phyloP scores from a whole-genome alignment of 1,140 invertebrate species.

The Monochamus saltuarius region DNA sequence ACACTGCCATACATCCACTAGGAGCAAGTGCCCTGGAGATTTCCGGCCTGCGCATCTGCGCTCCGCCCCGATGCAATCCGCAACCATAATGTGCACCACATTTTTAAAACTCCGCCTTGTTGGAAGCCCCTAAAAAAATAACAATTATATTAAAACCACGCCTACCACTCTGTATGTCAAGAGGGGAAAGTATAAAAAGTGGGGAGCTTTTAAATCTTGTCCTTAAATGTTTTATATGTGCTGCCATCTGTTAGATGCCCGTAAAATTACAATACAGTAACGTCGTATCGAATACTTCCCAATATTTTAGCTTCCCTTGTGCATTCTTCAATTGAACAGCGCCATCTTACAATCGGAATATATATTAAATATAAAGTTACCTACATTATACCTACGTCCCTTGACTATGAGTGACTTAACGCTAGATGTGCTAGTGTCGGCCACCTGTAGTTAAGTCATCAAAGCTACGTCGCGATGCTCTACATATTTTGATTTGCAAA shows the following conservation, averaged over 20 bases:
- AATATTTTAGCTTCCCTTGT: too few species aligned
- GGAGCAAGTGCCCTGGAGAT: conserved; percentile 1
- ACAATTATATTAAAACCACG: conserved; percentile 16
- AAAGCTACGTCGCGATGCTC: too few species aligned
- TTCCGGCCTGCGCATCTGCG: conserved; percentile 5
- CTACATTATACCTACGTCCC: too few species aligned
- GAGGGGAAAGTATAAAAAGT: conserved; percentile 13
- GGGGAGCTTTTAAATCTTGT: conserved; percentile 1
- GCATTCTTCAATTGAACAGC: too few species aligned
- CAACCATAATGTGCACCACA: conserved; percentile 7
- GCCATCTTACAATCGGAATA: too few species aligned
- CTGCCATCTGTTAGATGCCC: neutral
- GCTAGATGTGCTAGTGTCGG: too few species aligned
- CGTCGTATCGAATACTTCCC: too few species aligned
- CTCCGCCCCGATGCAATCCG: conserved; percentile 11
- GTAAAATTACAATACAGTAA: conserved; percentile 3
- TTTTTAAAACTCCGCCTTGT: conserved; percentile 20
- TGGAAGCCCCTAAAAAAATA: conserved; percentile 19
- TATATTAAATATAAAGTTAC: too few species aligned
- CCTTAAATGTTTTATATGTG: neutral
- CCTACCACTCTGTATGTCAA: conserved; percentile 2
- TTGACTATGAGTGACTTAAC: too few species aligned
- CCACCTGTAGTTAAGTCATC: too few species aligned
- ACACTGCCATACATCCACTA: too few species aligned
- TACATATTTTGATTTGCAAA: too few species aligned